Evolutionary conservation across 2,113 vertebrate species (phyloP).

Genomic region (Conger conger): DNA sequence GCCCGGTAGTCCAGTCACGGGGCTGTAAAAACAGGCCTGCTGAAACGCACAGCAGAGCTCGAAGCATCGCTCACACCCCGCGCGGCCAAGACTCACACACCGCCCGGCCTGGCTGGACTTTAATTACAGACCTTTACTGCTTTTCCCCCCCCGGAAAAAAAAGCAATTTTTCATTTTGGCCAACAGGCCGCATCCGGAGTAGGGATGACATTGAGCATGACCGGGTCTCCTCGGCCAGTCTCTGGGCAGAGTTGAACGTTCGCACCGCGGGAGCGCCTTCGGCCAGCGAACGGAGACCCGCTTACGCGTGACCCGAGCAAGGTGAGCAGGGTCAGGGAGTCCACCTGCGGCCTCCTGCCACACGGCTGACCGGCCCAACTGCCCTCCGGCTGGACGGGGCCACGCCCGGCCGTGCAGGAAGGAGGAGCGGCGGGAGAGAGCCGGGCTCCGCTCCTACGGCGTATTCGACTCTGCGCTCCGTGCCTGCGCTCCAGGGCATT

Average conservation of each 20-base stretch:
- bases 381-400: slow-evolving; percentile 14
- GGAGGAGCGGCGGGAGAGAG: too few species aligned
- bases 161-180: slow-evolving; percentile 27
- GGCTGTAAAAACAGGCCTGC: slow-evolving; percentile 34
- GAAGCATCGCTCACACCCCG: slow-evolving; percentile 18
- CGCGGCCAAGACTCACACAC: slow-evolving; percentile 47
- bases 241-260: not conserved
- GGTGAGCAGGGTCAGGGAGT: not conserved
- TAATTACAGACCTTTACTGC: slow-evolving; percentile 30
- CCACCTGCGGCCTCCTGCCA: slow-evolving; percentile 3
- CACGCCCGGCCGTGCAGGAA: not conserved
- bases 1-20: not conserved
- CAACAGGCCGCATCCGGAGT: not conserved
- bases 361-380: slow-evolving; percentile 39
- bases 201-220: slow-evolving; percentile 23
- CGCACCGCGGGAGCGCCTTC: not conserved
- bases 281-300: not conserved
- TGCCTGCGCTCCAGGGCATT: too few species aligned
- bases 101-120: slow-evolving; percentile 17
- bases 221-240: slow-evolving; percentile 3
- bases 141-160: not conserved
- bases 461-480: too few species aligned
- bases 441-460: too few species aligned
- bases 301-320: not conserved
- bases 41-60: slow-evolving; percentile 21